Evolutionary conservation across 2,888 invertebrate species (phyloP).

Genomic region (Yponomeuta evonymella): DNA sequence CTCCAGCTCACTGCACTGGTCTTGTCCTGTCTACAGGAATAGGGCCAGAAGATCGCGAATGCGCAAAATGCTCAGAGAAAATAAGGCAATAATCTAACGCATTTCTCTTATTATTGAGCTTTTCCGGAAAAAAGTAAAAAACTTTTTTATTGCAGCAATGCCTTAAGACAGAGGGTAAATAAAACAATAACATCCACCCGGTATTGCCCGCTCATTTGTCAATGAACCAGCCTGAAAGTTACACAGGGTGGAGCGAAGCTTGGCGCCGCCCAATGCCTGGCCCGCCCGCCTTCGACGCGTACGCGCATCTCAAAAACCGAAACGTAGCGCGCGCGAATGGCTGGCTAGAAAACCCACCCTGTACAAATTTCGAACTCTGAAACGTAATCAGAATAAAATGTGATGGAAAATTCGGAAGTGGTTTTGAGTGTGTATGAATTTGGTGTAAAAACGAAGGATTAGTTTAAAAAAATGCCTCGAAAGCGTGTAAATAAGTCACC

Average conservation of each 20-base stretch:
- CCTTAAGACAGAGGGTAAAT: no score
- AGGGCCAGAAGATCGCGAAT: no score
- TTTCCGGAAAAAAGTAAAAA: no score
- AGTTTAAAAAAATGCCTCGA: conserved; percentile 51
- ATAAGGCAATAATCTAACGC: no score
- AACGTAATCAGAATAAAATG: no score
- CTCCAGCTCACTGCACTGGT: no score
- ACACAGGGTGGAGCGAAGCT: conserved; percentile 52
- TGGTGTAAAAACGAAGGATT: conserved; percentile 5
- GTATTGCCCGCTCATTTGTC: conserved; percentile 27
- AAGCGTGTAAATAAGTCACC: conserved; percentile 56
- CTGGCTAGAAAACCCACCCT: conserved; percentile 27
- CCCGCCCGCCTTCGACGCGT: conserved; percentile 59
- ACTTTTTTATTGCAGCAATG: no score
- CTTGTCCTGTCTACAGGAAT: no score
- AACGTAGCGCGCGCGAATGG: conserved; percentile 32
- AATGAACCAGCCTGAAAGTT: conserved; percentile 36
- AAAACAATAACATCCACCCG: no score
- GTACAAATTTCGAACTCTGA: background rate
- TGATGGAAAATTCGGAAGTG: no score
- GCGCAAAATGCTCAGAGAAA: no score
- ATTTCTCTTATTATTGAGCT: no score
- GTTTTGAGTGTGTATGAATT: background rate
- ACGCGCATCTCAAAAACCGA: conserved; percentile 48
- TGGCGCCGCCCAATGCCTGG: conserved; percentile 56